Evolutionary conservation across 2,113 vertebrate genomes (phyloP), one percentile per base, ranked within the genome.

Genomic region (Maccullochella peelii): DNA sequence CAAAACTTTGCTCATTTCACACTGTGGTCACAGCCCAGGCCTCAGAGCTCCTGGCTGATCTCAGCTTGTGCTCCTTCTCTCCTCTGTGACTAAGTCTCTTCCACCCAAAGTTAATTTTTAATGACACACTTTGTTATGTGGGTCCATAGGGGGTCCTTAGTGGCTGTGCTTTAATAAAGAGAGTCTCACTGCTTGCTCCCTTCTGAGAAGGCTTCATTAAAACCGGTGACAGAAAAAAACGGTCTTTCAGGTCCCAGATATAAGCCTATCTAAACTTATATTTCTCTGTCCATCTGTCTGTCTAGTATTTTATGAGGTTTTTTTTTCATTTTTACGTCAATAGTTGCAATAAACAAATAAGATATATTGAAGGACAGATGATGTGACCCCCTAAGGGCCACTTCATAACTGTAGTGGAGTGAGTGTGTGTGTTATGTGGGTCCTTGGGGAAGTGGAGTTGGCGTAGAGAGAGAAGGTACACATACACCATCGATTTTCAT

Each of bases 121-220:
- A 94, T 92, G 93, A 91, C 90, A 90, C 89, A 92, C 91, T 94
- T 92, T 94, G 92, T 93, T 93, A 90, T 91, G 86, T 91, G 50
- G 82, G 87, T 91, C 91, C 84, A 77, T 42, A 47, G 92, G 92
- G 92, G 88, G 82, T 75, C 86, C 88, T 91, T 89, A 86, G 88
- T 77, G 85, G 85, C 83, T 77, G 80, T 50, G 87, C 82, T 93
- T 91, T 92, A 94, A 91, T 91, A 93, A 93, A 91, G 81, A 88
- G 36, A 88, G 79, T 89, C 86, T 91, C 89, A 74, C 81, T 88
- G 86, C 87, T 84, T 59, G 74, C 73, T 88, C 90, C 83, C 91
- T 73, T 86, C 78, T 87, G 93, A 94, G 85, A 84, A 80, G 74
- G 77, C 90, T 92, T 93, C 91, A 92, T 95, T 94, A 93, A 93